A percentile compares a stretch with the other conserved stretches of the same genome.
Conservation (phyloP, 2,888 invertebrate species). For the Furcula furcula region DNA sequence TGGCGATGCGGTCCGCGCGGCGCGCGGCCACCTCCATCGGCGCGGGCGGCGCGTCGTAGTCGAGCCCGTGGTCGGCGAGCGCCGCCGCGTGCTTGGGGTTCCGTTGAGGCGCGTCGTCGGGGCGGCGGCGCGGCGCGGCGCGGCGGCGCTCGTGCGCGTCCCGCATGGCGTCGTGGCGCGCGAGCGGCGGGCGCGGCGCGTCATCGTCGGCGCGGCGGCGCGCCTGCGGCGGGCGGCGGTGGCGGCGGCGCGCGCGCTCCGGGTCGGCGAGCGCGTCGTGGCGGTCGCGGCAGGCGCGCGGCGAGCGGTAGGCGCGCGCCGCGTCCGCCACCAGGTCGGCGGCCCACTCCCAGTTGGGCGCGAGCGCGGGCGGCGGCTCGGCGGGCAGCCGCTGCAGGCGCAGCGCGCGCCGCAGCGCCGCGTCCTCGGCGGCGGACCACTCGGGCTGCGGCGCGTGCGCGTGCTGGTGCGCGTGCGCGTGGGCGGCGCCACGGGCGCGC, state of each 20-base stretch:
- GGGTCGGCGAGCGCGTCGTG: constrained; percentile 95
- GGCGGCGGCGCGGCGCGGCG: constrained; percentile 88
- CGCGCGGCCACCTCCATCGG: constrained; percentile 91
- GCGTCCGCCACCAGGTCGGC: constrained; percentile 94
- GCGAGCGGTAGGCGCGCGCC: constrained; percentile 93
- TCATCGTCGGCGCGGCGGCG: constrained; percentile 86
- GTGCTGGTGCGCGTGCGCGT: constrained; percentile 86
- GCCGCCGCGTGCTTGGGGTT: constrained; percentile 94
- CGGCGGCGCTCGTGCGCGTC: constrained; percentile 87
- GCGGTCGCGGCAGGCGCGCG: constrained; percentile 94
- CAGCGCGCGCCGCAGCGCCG: constrained; percentile 91
- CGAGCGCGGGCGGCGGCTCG: constrained; percentile 89
- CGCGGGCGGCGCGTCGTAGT: constrained; percentile 91
- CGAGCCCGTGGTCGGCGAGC: constrained; percentile 91
- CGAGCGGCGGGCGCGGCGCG: constrained; percentile 64
- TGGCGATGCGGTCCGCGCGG: constrained; percentile 92
- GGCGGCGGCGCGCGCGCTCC: constrained; percentile 93
- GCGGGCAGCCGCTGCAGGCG: constrained; percentile 84
- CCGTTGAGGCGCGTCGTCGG: constrained; percentile 84
- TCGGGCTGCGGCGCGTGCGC: constrained; percentile 87
- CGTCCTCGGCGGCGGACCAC: constrained; percentile 96
- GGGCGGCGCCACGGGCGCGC: constrained; percentile 83
- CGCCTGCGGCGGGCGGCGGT: constrained; percentile 86
- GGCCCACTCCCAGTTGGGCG: constrained; percentile 98
- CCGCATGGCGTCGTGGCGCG: constrained; percentile 88